Conservation (phyloP, 1,140 invertebrate species). For the Trichonephila clavipes region DNA sequence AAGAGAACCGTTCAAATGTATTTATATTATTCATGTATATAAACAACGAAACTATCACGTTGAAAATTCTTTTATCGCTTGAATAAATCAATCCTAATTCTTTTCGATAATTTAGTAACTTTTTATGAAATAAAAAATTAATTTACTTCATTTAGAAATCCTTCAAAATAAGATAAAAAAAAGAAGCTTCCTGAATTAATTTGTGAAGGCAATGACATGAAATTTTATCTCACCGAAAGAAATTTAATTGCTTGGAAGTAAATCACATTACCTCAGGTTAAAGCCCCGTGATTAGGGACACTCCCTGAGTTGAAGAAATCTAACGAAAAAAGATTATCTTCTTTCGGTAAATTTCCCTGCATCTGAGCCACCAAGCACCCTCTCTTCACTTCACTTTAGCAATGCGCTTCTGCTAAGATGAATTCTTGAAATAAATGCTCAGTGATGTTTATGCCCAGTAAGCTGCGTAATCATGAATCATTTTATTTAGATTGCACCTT, state of each 20-base stretch:
- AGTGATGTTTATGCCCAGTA: conserved; percentile 14
- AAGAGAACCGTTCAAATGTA: no score
- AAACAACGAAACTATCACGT: no score
- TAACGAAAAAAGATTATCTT: conserved; percentile 33
- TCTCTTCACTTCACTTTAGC: not conserved
- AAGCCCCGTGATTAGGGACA: conserved; percentile 9
- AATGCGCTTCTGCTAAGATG: not conserved
- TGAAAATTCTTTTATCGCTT: no score
- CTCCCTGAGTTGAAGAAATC: not conserved
- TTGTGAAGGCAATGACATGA: not conserved
- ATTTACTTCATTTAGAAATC: not conserved
- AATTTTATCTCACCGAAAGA: not conserved
- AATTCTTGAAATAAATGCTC: conserved; percentile 30
- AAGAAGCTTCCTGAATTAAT: not conserved
- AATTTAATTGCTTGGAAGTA: not conserved
- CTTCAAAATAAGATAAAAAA: not conserved
- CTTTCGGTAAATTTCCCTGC: conserved; percentile 10
- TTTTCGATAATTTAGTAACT: no score
- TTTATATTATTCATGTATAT: no score
- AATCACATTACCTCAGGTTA: not conserved
- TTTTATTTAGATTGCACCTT: conserved; percentile 38
- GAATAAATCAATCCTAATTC: no score
- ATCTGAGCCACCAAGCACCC: not conserved
- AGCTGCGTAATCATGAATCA: conserved; percentile 37
- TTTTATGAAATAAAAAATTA: no score